These are phyloP conservation scores for Spicauda simplicius DNA, from an alignment of 2,888 invertebrate genomes.

Conservation along the genomic window DNA sequence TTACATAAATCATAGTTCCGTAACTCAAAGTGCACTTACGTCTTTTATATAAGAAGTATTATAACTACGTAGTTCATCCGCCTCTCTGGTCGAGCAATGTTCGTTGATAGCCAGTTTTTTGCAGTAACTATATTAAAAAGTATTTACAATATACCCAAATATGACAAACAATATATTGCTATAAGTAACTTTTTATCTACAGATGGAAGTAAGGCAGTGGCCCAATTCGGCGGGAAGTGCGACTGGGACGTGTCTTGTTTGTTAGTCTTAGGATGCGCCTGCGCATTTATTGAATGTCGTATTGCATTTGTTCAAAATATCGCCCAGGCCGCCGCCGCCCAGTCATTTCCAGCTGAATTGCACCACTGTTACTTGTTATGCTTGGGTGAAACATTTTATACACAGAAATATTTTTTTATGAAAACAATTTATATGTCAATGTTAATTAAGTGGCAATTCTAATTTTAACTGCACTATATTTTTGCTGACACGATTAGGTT, in stretches of 20 bases:
- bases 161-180: conserved; percentile 77
- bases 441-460: conserved; percentile 82
- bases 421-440: conserved; percentile 79
- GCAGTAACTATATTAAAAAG: conserved; percentile 76
- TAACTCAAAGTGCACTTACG: conserved; percentile 83
- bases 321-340: conserved; percentile 25
- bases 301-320: conserved; percentile 4
- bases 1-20: conserved; percentile 73
- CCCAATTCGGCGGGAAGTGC: conserved; percentile 58
- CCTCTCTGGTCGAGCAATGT: conserved; percentile 67
- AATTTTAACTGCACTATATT: conserved; percentile 82
- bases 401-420: conserved; percentile 83
- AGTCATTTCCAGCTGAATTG: conserved; percentile 58
- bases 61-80: conserved; percentile 65
- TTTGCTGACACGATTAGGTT: conserved; percentile 83
- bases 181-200: conserved; percentile 80
- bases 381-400: conserved; percentile 82
- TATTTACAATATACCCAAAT: conserved; percentile 82
- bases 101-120: conserved; percentile 71
- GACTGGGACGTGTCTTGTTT: conserved; percentile 14
- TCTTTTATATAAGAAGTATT: conserved; percentile 74
- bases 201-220: conserved; percentile 65
- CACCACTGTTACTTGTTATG: conserved; percentile 70
- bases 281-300: conserved; percentile 30
- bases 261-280: conserved; percentile 31